Conservation (phyloP, 2,797 vertebrate species). For the Cichlasoma orientale region DNA sequence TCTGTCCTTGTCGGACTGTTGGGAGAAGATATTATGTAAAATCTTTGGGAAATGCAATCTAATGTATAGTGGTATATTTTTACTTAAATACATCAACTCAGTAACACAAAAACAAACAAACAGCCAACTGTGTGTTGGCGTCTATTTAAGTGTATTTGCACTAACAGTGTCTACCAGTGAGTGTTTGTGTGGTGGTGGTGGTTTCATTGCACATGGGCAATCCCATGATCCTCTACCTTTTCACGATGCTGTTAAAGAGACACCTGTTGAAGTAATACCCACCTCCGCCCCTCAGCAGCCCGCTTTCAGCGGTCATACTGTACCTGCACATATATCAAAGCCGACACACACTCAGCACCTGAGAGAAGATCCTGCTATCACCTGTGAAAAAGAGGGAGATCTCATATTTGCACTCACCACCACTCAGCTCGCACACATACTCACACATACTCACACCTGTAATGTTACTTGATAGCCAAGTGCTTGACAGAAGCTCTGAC, state of each 20-base stretch:
- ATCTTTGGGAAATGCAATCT: not conserved
- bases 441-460: slow-evolving; percentile 37
- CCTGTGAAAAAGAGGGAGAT: slow-evolving; percentile 25
- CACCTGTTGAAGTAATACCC: slow-evolving; percentile 41
- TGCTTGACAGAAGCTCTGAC: slow-evolving; percentile 45
- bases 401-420: slow-evolving; percentile 49
- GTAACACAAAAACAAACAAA: not conserved
- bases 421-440: slow-evolving; percentile 13
- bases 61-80: not conserved
- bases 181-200: slow-evolving; percentile 5
- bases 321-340: slow-evolving; percentile 11
- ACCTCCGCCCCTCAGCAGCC: not conserved
- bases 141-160: not conserved
- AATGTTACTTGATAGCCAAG: slow-evolving; percentile 60
- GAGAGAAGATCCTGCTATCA: slow-evolving; percentile 41
- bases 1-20: not conserved
- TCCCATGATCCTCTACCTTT: slow-evolving; percentile 54
- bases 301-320: not conserved
- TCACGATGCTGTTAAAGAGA: slow-evolving; percentile 36
- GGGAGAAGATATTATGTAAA: not conserved
- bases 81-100: not conserved
- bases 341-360: slow-evolving; percentile 30
- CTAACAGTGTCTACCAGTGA: not conserved
- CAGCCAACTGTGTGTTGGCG: not conserved
- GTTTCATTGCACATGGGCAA: slow-evolving; percentile 39